A percentile compares a stretch with the other conserved stretches of the same genome.
phyloP scores from a whole-genome alignment of 2,113 vertebrate genomes.

The Paedocypris sp. region DNA sequence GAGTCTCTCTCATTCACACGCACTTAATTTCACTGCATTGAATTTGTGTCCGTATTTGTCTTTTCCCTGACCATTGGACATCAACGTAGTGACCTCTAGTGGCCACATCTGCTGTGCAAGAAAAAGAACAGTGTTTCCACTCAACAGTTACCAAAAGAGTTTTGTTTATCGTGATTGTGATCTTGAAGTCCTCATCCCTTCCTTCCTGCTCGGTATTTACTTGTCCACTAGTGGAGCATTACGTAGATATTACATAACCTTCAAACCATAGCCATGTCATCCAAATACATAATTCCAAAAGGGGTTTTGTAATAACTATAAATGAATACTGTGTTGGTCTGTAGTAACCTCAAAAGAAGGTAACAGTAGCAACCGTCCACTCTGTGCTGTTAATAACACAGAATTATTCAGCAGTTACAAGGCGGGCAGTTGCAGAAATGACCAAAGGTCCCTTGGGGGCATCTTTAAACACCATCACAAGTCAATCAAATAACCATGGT shows the following conservation, averaged over 20 bases:
- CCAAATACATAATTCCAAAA: neutral
- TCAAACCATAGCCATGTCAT: neutral
- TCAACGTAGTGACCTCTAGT: too few relatives aligned
- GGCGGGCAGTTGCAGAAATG: neutral
- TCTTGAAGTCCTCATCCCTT: neutral
- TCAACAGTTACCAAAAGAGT: neutral
- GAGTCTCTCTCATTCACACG: too few relatives aligned
- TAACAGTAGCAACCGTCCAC: neutral
- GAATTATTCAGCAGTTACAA: neutral
- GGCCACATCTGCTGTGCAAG: too few relatives aligned
- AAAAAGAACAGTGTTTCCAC: neutral
- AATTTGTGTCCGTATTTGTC: too few relatives aligned
- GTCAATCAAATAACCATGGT: conserved; percentile 23
- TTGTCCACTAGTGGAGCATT: neutral
- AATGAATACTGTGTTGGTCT: too few relatives aligned
- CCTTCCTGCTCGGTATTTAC: neutral
- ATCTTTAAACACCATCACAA: conserved; percentile 12
- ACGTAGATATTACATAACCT: conserved; percentile 5
- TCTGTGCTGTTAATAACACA: conserved; percentile 10
- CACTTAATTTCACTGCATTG: too few relatives aligned
- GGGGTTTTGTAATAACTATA: neutral
- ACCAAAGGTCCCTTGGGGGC: neutral
- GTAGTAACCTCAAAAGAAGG: neutral
- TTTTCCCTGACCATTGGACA: too few relatives aligned
- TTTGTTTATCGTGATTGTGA: neutral